Evolutionary conservation across 2,797 vertebrate species (phyloP), one percentile per base, ranked within the genome.

Genomic region (Myotis myotis): DNA sequence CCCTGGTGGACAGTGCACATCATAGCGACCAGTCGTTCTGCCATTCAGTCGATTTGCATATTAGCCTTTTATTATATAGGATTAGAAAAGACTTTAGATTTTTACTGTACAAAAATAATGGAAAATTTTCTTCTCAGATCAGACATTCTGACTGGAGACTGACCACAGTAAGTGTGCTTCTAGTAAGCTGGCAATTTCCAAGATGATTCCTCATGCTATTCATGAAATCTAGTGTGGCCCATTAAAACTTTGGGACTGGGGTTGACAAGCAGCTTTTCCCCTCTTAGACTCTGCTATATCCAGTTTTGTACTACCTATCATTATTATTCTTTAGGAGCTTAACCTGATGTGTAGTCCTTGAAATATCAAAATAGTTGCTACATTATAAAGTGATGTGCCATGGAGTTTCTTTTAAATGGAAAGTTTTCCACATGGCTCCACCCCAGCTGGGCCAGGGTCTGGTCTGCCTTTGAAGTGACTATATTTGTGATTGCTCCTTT

Each of bases 401-500:
- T 28, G 53, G 53, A 49, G 23, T 78, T 92, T 51, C 19, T 83
- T 95, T 94, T 57, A 72, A 91, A 64, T 28, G 25, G 41, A 12
- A 66, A 30, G 22, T 12, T 49, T 74, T 95, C 62, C 86, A 30
- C 20, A 7, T 28, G 5, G 11, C 64, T n/a, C 28, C 25, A 5
- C 17, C 6, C 62, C 81, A 60, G 44, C 85, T 66, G 19, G 41
- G 55, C 30, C 28, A 30, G 41, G n/a, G 66, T 57, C 55, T 51
- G 13, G 66, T 80, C 64, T 93, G 49, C n/a, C 72, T 95, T 96
- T 95, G 74, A 88, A n/a, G 83, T 6, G 68, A 82, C 70, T 87
- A 5, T 81, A 51, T 89, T 91, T 95, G 62, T 89, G n/a, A 66
- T 89, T n/a, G 8, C 16, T 82, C 25, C 6, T 84, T 89, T 89